Base-by-base conservation (phyloP, 2,113 vertebrate species). In the Alexandromys fortis region DNA sequence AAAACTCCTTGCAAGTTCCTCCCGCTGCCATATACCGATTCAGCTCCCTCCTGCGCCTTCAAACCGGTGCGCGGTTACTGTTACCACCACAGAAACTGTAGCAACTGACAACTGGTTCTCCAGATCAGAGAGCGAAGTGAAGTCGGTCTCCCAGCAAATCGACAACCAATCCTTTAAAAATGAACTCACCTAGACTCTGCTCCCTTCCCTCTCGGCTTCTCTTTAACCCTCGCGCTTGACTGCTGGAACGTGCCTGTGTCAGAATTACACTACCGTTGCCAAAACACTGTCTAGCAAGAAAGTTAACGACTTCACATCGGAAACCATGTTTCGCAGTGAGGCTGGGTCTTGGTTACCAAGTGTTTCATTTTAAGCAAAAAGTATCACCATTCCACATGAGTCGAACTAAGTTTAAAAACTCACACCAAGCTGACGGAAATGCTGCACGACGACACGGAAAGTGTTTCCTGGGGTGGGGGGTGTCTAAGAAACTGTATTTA, bases 141-240 rank as follows among this genome's bases (percentile, higher is more conserved):
- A 94, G 12, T 75, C 65, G 65, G 63, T 28, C 33, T 76, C 81
- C 73, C 83, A 83, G 87, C 90, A 96, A 95, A 94, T 63, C 58
- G 86, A 65, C 94, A 89, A 86, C 67, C 93, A 82, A 86, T 49
- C 85, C 79, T 89, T 94, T 81, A n/a, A 76, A 91, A 89, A 82
- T 35, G 65, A 61, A 90, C 33, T 89, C 38, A 19, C 28, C 68
- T 21, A 24, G 55, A 35, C 52, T 38, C 58, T 78, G 68, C 73
- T 86, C 52, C 52, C 82, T 73, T 58, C 94, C 86, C 86, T 95
- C 81, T 13, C 61, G 24, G 49, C 92, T 92, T 75, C 78, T 28
- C 16, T 81, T 72, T 73, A 83, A 95, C 91, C 89, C 58, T 33
- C 42, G 26, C 68, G 16, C 70, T 95, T 76, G 63, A 49, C 42